Conservation (phyloP, 2,113 vertebrate genomes). For the Lycaon pictus region DNA sequence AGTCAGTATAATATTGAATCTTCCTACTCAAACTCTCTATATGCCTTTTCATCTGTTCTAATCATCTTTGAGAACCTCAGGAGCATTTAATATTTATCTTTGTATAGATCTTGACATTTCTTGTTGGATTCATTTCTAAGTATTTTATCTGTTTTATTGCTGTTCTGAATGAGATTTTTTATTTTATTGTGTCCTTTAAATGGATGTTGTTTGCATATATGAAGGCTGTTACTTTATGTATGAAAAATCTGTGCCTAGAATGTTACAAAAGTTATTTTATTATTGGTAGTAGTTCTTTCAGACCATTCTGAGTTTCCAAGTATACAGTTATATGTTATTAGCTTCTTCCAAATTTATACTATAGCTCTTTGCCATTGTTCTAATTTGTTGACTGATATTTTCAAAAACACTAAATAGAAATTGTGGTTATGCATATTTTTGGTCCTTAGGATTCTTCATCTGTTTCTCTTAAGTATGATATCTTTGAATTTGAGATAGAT, state of each 20-base stretch:
- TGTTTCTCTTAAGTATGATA: not conserved
- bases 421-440: not conserved
- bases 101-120: not conserved
- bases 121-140: not conserved
- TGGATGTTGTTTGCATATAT: not conserved
- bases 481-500: not conserved
- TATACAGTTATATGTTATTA: not conserved
- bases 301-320: not conserved
- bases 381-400: slow-evolving; percentile 9
- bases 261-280: not conserved
- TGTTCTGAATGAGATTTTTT: not conserved
- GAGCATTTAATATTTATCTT: not conserved
- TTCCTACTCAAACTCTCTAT: not conserved
- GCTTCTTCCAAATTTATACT: not conserved
- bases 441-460: not conserved
- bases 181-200: not conserved
- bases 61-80: not conserved
- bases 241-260: not conserved
- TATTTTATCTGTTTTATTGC: not conserved
- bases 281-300: not conserved
- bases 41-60: not conserved
- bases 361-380: not conserved
- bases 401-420: not conserved
- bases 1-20: not conserved
- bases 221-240: not conserved